A percentile compares a stretch with the other conserved stretches of the same genome.
These are phyloP conservation scores for Aix galericulata DNA, from an alignment of 2,113 vertebrate species.

Conservation along the genomic window DNA sequence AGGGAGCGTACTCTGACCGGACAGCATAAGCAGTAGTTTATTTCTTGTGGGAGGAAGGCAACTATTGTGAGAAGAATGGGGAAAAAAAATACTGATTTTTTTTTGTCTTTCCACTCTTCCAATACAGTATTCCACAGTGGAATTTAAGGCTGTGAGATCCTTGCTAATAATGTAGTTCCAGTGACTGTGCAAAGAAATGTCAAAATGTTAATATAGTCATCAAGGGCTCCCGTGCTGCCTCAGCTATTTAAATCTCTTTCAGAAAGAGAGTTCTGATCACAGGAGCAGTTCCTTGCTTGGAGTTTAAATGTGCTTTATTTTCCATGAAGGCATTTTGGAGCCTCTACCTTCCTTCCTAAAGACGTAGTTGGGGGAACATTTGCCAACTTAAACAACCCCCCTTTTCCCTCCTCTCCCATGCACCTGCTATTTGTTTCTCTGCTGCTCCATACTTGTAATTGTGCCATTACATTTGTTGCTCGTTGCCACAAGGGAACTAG, in stretches of 20 bases:
- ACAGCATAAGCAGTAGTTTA: neutral
- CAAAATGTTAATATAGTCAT: constrained; percentile 54
- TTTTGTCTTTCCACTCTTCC: neutral
- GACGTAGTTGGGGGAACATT: neutral
- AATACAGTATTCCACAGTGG: neutral
- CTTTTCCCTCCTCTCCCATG: neutral
- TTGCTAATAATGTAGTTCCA: constrained; percentile 25
- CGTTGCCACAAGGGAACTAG: neutral
- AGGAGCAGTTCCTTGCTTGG: neutral
- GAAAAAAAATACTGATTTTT: neutral
- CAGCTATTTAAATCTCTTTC: constrained; percentile 20
- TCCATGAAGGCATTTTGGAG: neutral
- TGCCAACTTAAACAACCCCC: neutral
- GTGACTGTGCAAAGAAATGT: constrained; percentile 43
- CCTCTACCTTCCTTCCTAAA: constrained; percentile 11
- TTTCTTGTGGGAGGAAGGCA: neutral
- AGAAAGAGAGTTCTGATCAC: neutral
- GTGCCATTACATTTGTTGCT: neutral
- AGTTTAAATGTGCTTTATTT: constrained; percentile 13
- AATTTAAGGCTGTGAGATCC: neutral
- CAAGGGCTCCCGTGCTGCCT: constrained; percentile 30
- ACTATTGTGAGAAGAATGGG: neutral
- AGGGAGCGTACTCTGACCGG: neutral
- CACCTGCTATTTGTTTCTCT: neutral
- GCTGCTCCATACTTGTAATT: neutral